Evolutionary conservation across 1,140 invertebrate genomes (phyloP).

Genomic region (Philopotamus ludificatus): DNA sequence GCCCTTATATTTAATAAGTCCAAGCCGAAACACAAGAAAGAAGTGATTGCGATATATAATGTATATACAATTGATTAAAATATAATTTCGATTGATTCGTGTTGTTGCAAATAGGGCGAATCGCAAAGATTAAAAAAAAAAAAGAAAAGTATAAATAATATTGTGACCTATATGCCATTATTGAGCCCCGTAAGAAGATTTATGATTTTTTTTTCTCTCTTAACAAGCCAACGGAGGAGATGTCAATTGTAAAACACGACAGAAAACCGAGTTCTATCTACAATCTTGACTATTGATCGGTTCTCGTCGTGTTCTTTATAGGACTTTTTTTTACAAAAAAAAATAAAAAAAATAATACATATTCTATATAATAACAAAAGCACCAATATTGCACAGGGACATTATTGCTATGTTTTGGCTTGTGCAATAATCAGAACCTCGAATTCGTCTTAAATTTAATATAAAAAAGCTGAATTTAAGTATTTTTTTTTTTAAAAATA

Average conservation of each 20-base stretch:
- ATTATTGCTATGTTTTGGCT: conserved; percentile 34
- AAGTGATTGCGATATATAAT: too few species aligned
- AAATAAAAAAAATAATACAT: too few species aligned
- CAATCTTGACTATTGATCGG: conserved; percentile 38
- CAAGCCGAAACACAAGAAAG: too few species aligned
- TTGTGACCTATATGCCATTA: background rate
- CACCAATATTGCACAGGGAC: conserved; percentile 40
- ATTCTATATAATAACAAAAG: conserved; percentile 35
- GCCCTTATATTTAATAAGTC: conserved; percentile 34
- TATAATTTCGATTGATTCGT: conserved; percentile 11
- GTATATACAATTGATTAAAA: too few species aligned
- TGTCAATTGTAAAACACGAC: conserved; percentile 44
- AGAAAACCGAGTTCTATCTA: conserved; percentile 31
- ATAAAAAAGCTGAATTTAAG: too few species aligned
- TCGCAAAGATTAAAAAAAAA: background rate
- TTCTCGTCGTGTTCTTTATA: conserved; percentile 29
- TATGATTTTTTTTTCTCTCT: conserved; percentile 8
- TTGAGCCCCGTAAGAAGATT: background rate
- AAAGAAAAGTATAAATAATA: background rate
- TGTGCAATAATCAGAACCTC: conserved; percentile 36
- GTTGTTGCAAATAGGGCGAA: background rate
- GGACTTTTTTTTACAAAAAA: conserved; percentile 28
- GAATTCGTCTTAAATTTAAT: too few species aligned
- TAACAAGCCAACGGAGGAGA: conserved; percentile 53
- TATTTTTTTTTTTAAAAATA: background rate